These are phyloP conservation scores for Machaerirhynchus nigripectus DNA, from an alignment of 2,113 vertebrate species.

Conservation along the genomic window DNA sequence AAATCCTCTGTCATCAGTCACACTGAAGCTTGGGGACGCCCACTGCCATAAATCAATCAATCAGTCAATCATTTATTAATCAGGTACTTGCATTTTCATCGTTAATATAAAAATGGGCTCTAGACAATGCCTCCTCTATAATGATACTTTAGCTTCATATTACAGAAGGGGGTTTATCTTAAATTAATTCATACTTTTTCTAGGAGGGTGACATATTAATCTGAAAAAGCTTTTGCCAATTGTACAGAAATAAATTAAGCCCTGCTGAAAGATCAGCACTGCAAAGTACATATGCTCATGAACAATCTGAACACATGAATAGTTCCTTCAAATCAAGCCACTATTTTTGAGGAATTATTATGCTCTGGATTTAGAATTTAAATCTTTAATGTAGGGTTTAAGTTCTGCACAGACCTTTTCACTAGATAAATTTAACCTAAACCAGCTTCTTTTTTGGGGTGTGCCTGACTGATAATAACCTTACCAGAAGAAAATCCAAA, in stretches of 20 bases:
- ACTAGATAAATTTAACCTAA: background rate
- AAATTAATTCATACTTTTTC: background rate
- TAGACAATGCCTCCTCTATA: conserved; percentile 29
- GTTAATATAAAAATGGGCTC: conserved; percentile 50
- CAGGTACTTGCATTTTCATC: conserved; percentile 58
- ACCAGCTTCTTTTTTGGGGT: background rate
- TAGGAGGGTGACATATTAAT: background rate
- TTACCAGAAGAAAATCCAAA: conserved; percentile 7
- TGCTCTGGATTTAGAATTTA: background rate
- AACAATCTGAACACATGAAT: background rate
- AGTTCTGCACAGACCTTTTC: conserved; percentile 10
- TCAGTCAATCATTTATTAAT: conserved; percentile 70
- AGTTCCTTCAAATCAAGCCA: background rate
- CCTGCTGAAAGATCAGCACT: background rate
- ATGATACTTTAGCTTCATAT: background rate
- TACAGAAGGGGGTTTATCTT: background rate
- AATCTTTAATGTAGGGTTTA: background rate
- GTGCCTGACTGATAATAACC: background rate
- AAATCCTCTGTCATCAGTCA: conserved; percentile 75
- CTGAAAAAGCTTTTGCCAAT: background rate
- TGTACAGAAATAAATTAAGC: background rate
- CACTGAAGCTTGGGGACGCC: conserved; percentile 73
- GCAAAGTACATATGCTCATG: background rate
- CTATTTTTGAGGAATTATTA: background rate
- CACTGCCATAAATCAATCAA: conserved; percentile 76